phyloP scores from a whole-genome alignment of 2,888 invertebrate genomes.

The Apamea monoglypha region DNA sequence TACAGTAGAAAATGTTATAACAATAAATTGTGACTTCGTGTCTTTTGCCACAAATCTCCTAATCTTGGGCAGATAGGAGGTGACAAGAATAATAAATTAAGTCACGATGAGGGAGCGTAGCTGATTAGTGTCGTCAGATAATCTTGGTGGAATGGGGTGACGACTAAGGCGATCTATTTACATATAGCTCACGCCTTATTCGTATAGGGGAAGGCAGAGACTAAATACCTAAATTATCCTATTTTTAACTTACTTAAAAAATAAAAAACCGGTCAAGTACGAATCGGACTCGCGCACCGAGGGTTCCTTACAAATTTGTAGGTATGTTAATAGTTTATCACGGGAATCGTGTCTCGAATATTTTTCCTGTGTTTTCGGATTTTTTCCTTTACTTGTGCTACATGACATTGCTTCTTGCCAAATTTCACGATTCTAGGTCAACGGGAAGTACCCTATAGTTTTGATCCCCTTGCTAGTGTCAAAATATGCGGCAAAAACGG shows the following conservation, averaged over 20 bases:
- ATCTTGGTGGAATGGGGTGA: background rate
- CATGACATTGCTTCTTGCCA: too few relatives aligned
- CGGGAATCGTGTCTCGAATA: too few relatives aligned
- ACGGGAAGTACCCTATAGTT: too few relatives aligned
- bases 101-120: background rate
- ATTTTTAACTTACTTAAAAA: background rate
- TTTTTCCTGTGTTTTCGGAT: too few relatives aligned
- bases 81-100: background rate
- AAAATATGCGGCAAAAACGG: too few relatives aligned
- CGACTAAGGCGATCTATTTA: background rate
- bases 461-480: too few relatives aligned
- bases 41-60: background rate
- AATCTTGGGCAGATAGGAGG: background rate
- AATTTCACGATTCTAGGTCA: too few relatives aligned
- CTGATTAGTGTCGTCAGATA: conserved; percentile 2
- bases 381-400: too few relatives aligned
- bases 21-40: background rate
- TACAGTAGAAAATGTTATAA: background rate
- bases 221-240: background rate
- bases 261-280: too few relatives aligned
- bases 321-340: too few relatives aligned
- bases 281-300: too few relatives aligned
- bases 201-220: background rate
- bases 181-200: background rate
- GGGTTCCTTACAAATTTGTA: too few relatives aligned